These are phyloP conservation scores for Scaptodrosophila lebanonensis DNA, from an alignment of 1,140 invertebrate genomes.

Conservation along the genomic window DNA sequence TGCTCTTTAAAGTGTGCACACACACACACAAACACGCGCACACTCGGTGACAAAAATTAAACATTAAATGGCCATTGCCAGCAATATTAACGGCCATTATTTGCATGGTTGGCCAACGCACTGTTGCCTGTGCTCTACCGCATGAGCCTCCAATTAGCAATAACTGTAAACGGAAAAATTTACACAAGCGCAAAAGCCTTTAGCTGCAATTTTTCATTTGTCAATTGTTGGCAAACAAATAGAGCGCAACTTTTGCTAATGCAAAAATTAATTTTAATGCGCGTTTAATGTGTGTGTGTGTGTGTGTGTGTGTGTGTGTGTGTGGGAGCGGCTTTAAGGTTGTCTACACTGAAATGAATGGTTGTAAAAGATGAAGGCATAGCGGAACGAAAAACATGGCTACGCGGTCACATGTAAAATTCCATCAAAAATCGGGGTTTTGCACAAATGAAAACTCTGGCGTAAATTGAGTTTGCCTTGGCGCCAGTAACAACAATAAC, in stretches of 20 bases:
- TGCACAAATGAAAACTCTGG: constrained; percentile 55
- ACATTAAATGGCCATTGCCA: constrained; percentile 73
- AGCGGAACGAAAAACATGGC: constrained; percentile 12
- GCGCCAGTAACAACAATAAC: constrained; percentile 23
- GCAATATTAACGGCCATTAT: constrained; percentile 69
- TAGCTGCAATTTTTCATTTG: constrained; percentile 72
- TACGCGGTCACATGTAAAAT: constrained; percentile 59
- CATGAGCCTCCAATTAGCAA: constrained; percentile 74
- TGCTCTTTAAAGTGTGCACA: constrained; percentile 57
- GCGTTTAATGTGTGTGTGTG: neutral
- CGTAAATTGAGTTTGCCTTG: constrained; percentile 64
- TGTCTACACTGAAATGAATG: too few relatives aligned
- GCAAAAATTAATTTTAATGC: constrained; percentile 5
- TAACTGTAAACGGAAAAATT: constrained; percentile 74
- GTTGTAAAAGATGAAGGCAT: neutral
- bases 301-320: too few relatives aligned
- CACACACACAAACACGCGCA: constrained; percentile 18
- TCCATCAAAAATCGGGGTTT: constrained; percentile 69
- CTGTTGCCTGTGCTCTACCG: constrained; percentile 39
- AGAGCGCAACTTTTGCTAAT: constrained; percentile 14
- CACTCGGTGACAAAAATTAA: constrained; percentile 49
- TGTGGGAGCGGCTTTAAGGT: constrained; percentile 27
- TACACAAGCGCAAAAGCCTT: constrained; percentile 69
- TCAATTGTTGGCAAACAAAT: constrained; percentile 52
- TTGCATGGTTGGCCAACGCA: constrained; percentile 29